Evolutionary conservation across 2,888 invertebrate genomes (phyloP).

Genomic region (Esperia sulphurella): DNA sequence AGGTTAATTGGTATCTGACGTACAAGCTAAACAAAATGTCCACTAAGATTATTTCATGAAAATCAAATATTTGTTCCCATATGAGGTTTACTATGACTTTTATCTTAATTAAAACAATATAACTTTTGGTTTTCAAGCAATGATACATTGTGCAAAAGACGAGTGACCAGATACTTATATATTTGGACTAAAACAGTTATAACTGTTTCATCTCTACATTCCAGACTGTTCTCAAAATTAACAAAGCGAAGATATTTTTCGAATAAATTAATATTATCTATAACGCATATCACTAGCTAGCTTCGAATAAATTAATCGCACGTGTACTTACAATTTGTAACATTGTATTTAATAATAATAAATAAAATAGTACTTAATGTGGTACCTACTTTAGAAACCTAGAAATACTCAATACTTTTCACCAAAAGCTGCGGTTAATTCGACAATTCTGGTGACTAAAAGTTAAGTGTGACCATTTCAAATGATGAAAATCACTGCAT

Average conservation of each 20-base stretch:
- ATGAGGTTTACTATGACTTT: no score
- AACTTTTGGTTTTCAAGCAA: conserved; percentile 1
- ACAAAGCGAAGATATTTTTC: conserved; percentile 4
- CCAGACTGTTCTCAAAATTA: conserved; percentile 14
- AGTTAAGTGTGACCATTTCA: no score
- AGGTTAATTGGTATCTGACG: conserved; percentile 3
- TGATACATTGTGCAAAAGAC: not conserved
- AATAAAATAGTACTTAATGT: conserved; percentile 32
- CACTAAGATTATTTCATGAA: not conserved
- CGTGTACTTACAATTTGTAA: conserved; percentile 43
- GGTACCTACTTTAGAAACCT: conserved; percentile 6
- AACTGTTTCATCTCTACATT: conserved; percentile 16
- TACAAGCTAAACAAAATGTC: conserved; percentile 1
- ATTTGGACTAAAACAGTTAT: not conserved
- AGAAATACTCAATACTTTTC: conserved; percentile 1
- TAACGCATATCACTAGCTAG: conserved; percentile 56
- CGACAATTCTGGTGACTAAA: no score
- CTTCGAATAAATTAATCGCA: conserved; percentile 41
- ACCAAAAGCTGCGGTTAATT: not conserved
- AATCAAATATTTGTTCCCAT: not conserved
- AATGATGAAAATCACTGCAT: no score
- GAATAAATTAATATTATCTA: conserved; percentile 15
- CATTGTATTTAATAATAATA: conserved; percentile 4
- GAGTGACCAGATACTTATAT: not conserved
- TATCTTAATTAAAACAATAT: not conserved